A percentile compares a stretch with the other conserved stretches of the same genome.
Evolutionary conservation across 2,797 vertebrate genomes (phyloP).

Genomic region (Clarias platycephalus): DNA sequence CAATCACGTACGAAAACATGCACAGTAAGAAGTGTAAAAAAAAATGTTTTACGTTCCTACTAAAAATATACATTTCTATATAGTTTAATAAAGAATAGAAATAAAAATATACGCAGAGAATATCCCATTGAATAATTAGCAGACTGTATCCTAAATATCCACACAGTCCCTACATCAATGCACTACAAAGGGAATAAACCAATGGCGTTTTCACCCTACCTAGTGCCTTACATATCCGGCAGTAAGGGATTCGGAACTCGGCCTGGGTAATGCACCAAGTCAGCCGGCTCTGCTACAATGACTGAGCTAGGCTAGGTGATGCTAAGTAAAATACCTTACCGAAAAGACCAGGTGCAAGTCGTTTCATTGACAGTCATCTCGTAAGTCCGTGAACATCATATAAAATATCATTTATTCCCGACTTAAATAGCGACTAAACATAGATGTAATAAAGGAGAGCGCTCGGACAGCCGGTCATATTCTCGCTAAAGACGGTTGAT

Average conservation of each 20-base stretch:
- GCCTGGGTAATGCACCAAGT: neutral
- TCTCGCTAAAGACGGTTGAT: neutral
- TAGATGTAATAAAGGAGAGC: neutral
- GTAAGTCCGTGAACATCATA: slow-evolving; percentile 1
- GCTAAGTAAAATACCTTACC: slow-evolving; percentile 50
- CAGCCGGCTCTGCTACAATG: slow-evolving; percentile 7
- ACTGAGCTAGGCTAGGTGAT: slow-evolving; percentile 7
- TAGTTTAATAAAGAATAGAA: neutral
- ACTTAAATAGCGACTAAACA: neutral
- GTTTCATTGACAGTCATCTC: slow-evolving; percentile 45
- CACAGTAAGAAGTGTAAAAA: neutral
- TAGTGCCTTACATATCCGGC: neutral
- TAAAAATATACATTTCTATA: neutral
- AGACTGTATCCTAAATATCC: neutral
- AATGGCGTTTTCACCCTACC: neutral
- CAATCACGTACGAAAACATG: neutral
- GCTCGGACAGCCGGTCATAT: slow-evolving; percentile 16
- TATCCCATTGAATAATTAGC: neutral
- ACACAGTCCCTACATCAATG: neutral
- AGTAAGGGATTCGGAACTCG: neutral
- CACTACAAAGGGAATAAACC: neutral
- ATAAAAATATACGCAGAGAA: neutral
- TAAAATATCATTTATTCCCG: neutral
- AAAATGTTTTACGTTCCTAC: neutral
- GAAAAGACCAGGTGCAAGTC: slow-evolving; percentile 44